Percentiles rank a stretch among this genome's conserved stretches.
Conservation (phyloP, 2,113 vertebrate genomes). For the Albula goreensis region DNA sequence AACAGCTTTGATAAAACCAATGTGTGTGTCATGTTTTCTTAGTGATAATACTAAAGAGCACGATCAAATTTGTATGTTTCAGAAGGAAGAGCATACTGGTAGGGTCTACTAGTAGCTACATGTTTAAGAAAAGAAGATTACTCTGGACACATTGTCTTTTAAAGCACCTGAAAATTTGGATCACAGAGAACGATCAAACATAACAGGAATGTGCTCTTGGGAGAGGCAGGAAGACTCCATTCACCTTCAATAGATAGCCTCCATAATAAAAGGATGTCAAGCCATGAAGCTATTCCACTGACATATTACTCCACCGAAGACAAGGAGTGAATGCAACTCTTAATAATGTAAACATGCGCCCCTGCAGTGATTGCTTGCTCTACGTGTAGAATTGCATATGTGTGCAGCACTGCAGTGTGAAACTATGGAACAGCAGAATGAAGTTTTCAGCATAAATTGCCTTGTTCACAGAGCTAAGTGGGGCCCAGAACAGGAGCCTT, state of each 20-base stretch:
- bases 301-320: not conserved
- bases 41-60: too few relatives aligned
- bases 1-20: too few relatives aligned
- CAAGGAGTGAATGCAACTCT: not conserved
- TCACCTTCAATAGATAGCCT: not conserved
- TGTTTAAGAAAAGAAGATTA: not conserved
- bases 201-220: not conserved
- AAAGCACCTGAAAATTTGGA: not conserved
- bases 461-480: slow-evolving; percentile 24
- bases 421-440: not conserved
- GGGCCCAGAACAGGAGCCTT: slow-evolving; percentile 20
- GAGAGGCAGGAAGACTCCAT: not conserved
- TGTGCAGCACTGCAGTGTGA: slow-evolving; percentile 21
- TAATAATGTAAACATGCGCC: not conserved
- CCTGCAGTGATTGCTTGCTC: not conserved
- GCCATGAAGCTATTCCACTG: not conserved
- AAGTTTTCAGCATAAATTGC: slow-evolving; percentile 17
- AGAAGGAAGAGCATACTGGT: not conserved
- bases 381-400: not conserved
- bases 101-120: not conserved
- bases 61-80: not conserved
- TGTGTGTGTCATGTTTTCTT: too few relatives aligned
- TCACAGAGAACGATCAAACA: not conserved
- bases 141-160: not conserved
- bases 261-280: not conserved